Conservation (phyloP, 2,797 vertebrate species). For the Sebastes aleutianus region DNA sequence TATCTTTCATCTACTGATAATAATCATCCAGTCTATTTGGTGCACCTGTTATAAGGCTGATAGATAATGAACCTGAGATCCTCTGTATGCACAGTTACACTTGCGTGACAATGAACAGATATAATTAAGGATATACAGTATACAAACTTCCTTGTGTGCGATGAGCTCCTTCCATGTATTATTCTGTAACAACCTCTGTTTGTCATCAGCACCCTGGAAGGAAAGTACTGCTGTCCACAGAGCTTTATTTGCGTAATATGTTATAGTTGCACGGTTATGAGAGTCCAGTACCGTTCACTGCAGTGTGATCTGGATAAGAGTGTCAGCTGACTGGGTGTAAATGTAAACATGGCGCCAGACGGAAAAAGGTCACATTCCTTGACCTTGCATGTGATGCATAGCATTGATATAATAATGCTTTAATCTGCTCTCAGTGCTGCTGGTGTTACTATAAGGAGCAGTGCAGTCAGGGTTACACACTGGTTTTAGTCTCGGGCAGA, state of each 20-base stretch:
- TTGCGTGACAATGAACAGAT: not conserved
- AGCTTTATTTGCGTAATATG: not conserved
- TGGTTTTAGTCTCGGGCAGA: not conserved
- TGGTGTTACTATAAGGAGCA: not conserved
- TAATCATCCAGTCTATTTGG: not conserved
- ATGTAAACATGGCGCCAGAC: conserved; percentile 19
- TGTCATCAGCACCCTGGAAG: not conserved
- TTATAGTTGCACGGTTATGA: not conserved
- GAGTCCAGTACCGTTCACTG: not conserved
- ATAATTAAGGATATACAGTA: not conserved
- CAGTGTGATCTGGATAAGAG: not conserved
- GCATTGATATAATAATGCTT: conserved; percentile 19
- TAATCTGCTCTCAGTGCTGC: conserved; percentile 24
- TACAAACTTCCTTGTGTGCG: not conserved
- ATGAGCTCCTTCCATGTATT: not conserved
- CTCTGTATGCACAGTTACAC: not conserved
- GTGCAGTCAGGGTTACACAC: not conserved
- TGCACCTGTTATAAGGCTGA: not conserved
- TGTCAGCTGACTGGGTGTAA: conserved; percentile 27
- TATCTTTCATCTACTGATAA: not conserved
- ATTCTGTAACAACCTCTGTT: not conserved
- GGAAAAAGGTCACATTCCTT: conserved; percentile 44
- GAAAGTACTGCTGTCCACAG: not conserved
- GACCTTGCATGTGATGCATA: conserved; percentile 46
- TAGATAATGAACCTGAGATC: not conserved